Evolutionary conservation across 1,140 invertebrate genomes (phyloP), one percentile per base, ranked within the genome.

Genomic region (Cotesia chilonis): DNA sequence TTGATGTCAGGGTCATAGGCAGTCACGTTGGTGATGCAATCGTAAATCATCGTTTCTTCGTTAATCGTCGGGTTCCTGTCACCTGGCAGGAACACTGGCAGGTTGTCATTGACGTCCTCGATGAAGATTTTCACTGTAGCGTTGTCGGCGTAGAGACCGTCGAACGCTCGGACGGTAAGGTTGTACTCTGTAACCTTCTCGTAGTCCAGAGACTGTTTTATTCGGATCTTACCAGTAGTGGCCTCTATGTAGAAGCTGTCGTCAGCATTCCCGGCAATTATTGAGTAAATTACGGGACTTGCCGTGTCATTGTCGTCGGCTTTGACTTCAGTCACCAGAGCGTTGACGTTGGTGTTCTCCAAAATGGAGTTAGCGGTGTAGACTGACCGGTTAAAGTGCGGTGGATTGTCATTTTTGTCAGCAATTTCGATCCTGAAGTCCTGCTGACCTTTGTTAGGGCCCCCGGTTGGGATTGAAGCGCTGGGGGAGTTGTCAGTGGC

Each of bases 371-470:
- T 92, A 0, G 94, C 93, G 4, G 91, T 88, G 85, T 97, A 97
- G 0, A 90, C 88, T 0, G 88, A 79, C 76, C 92, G 87, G 10
- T 91, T 92, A 82, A 96, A 96, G 74, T 90, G 89, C 0, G 95
- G 95, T 7, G 91, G 89, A 84, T 97, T 96, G 82, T 97, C 96
- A 81, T 96, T 96, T 83, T 94, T 95, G 85, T 98, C 96, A 7
- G 93, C 93, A 60, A 98, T 96, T 80, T 93, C 91, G 73, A 97
- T 95, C 72, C 91, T 89, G 79, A 97, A 95, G 67, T 91, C 90
- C 87, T 94, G 92, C 72, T 92, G 88, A 4, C 92, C 93, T 38
- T 89, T 89, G 77, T 94, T 93, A 64, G 89, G 92, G 76, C 91
- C 90, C 0, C 91, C 92, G 38, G 90, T 88, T 17, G 88, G 86